Conservation (phyloP, 2,888 invertebrate species). For the Exephanes ischioxanthus region DNA sequence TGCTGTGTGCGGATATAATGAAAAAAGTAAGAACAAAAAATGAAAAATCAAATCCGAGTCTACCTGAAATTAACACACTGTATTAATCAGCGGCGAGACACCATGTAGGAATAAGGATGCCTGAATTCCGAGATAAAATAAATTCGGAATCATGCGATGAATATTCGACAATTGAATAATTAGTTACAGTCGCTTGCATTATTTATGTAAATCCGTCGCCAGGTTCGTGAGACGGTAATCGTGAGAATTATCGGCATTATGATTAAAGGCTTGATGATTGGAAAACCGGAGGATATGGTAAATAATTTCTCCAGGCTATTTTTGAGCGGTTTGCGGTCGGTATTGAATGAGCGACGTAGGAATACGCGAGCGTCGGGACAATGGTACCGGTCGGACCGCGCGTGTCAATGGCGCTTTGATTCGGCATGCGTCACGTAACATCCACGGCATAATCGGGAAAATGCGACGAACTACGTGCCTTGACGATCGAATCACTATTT, state of each 20-base stretch:
- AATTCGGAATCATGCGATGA: not conserved
- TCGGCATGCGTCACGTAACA: conserved; percentile 61
- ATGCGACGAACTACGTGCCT: conserved; percentile 58
- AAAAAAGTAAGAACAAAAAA: too few species aligned
- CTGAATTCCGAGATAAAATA: not conserved
- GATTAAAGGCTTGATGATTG: not conserved
- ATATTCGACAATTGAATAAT: not conserved
- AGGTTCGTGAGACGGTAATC: not conserved
- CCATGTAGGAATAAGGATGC: too few species aligned
- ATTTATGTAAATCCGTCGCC: not conserved
- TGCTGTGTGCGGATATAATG: too few species aligned
- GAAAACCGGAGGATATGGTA: not conserved
- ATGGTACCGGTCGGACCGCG: not conserved
- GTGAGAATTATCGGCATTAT: not conserved
- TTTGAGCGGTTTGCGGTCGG: not conserved
- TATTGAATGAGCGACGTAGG: not conserved
- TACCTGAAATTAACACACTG: not conserved
- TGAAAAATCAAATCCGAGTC: not conserved
- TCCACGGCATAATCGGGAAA: conserved; percentile 58
- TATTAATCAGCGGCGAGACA: not conserved
- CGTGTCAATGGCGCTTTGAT: conserved; percentile 37
- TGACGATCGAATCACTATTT: conserved; percentile 64
- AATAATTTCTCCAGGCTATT: not conserved
- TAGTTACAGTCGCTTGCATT: not conserved
- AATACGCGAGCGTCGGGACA: not conserved